Evolutionary conservation across 1,140 invertebrate species (phyloP), one percentile per base, ranked within the genome.

Genomic region (Nylanderia fulva): DNA sequence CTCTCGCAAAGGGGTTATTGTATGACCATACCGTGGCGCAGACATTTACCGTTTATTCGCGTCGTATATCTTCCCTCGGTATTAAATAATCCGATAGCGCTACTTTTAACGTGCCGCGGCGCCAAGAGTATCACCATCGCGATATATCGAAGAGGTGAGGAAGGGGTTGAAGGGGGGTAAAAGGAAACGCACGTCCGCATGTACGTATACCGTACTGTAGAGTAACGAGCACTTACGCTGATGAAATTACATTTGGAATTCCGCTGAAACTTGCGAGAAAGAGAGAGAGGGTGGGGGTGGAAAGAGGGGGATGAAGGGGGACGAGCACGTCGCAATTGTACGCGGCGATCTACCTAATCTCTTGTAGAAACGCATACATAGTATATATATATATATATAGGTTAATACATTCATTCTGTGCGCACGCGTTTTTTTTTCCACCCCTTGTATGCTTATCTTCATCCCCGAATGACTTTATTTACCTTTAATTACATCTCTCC

Each of bases 201-300:
- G 48, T 33, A 33, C 29, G 18, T 33, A 3, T 79, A 66, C 15
- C 42, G 9, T 48, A 11, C 42, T n/a, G 21, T 33, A 13, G 33
- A 69, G 76, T 79, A 79, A 79, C 76, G 45, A 68, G 77, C 66
- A 82, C 77, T 82, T 58, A 82, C 36, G 56, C 24, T 76, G 80
- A 84, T 76, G 80, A 84, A 84, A 84, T 84, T 84, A 84, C 80
- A 39, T 61, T 75, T 61, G 39, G 71, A 76, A 76, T 76, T 82
- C 58, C 29, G 33, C 27, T 48, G 42, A 11, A 84, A 84, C 33
- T 52, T 48, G 8, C 33, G 9, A 21, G 5, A 45, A 3, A 45
- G 11, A 48, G 45, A 48, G 13, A 18, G 15, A 48, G 45, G 18
- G 45, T n/a, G n/a, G n/a, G n/a, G n/a, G n/a, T n/a, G 18, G 45